Evolutionary conservation across 2,888 invertebrate species (phyloP).

Genomic region (Calameuta pallipes): DNA sequence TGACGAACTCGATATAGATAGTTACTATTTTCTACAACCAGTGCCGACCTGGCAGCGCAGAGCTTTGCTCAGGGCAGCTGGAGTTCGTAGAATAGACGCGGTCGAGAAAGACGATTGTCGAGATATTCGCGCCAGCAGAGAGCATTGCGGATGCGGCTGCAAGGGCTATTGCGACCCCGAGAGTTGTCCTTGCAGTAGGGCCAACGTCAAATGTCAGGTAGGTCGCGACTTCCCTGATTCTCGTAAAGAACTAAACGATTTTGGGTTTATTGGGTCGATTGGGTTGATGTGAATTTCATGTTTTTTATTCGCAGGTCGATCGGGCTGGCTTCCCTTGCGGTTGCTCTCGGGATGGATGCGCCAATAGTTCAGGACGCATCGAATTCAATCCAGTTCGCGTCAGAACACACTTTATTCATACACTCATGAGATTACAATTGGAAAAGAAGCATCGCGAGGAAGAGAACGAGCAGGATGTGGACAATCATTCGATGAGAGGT

Average conservation of each 20-base stretch:
- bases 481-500: conserved; percentile 50
- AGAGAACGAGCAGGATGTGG: conserved; percentile 68
- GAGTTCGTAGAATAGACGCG: conserved; percentile 92
- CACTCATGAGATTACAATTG: conserved; percentile 90
- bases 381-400: conserved; percentile 97
- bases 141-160: conserved; percentile 94
- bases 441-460: conserved; percentile 82
- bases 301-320: conserved; percentile 75
- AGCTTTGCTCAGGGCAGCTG: conserved; percentile 89
- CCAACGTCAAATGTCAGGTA: conserved; percentile 95
- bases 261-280: background rate
- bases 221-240: conserved; percentile 20
- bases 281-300: background rate
- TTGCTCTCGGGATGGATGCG: conserved; percentile 93
- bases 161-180: conserved; percentile 95
- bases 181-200: conserved; percentile 92
- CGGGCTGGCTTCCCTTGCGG: conserved; percentile 96
- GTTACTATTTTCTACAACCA: conserved; percentile 91
- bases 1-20: conserved; percentile 88
- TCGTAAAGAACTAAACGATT: background rate
- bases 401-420: conserved; percentile 96
- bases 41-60: conserved; percentile 92
- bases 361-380: conserved; percentile 90
- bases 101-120: conserved; percentile 94
- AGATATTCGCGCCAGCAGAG: conserved; percentile 89